phyloP scores from a whole-genome alignment of 2,797 vertebrate genomes.

The Rhabdophis nuchalis region DNA sequence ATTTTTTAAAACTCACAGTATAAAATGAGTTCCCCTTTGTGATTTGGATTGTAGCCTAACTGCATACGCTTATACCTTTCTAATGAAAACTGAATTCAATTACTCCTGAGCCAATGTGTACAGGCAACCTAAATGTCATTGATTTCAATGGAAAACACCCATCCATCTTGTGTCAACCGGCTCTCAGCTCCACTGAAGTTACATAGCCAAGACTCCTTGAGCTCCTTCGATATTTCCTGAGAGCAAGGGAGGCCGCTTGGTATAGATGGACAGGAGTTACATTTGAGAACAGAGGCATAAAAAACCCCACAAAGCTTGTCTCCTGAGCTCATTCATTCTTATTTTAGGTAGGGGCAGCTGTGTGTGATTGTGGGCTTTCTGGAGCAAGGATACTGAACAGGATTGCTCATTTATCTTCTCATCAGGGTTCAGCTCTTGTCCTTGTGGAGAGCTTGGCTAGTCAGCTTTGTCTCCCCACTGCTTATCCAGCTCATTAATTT shows the following conservation, averaged over 20 bases:
- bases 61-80: background rate
- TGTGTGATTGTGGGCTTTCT: background rate
- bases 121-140: background rate
- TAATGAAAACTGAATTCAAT: background rate
- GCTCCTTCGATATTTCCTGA: background rate
- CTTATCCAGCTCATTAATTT: conserved; percentile 29
- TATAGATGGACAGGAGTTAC: background rate
- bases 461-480: conserved; percentile 10
- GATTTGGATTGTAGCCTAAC: background rate
- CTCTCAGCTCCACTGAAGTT: background rate
- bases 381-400: background rate
- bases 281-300: background rate
- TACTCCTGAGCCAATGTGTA: background rate
- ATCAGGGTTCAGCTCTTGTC: background rate
- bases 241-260: background rate
- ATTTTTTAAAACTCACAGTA: background rate
- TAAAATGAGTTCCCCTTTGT: background rate
- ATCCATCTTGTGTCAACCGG: background rate
- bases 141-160: background rate
- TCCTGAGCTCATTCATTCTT: background rate
- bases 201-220: background rate
- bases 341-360: no score
- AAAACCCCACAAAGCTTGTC: background rate
- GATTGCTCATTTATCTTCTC: conserved; percentile 25
- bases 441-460: conserved; percentile 9